Base-by-base conservation (phyloP, 2,888 invertebrate species). In the Sericinus montela region DNA sequence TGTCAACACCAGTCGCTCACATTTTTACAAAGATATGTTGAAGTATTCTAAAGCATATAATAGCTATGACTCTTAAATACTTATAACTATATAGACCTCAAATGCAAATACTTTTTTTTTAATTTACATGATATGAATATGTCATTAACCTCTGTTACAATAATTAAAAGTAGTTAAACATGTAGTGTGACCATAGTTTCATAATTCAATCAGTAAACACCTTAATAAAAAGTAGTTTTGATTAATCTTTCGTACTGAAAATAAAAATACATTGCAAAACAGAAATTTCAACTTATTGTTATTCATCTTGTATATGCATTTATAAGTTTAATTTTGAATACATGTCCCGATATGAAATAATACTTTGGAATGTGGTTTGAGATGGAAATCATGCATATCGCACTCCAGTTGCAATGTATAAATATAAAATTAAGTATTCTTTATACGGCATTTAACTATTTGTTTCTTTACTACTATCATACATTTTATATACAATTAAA, bases 81-180 rank as follows among this genome's bases (percentile, higher is more conserved):
- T 85, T 87, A 86, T 66, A 81, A 70, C 85, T 87, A 87, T 78
- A 73, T 83, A 87, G 87, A 87, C 86, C 87, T 88, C 87, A 88
- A 88, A 87, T 88, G 88, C 88, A 87, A 86, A 86, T 86, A 88
- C 85, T 87, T 85, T 64, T 58, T n/a, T 45, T 79, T 79, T 75
- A 85, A 83, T 87, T 85, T 87, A 88, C 87, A 86, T 87, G 88
- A 88, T 88, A 88, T 88, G 88, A 87, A 86, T 86, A 85, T 83
- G 85, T 85, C 83, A 81, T 83, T 85, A 80, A 84, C 82, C 78
- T 84, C 83, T 80, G 83, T 82, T 80, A 80, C 73, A 74, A 67
- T 72, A 67, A 72, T 82, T 80, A 75, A 72, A 75, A 67, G 67
- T 53, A 69, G 67, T 71, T 72, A 71, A 75, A 75, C 76, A 77